A percentile compares a stretch with the other conserved stretches of the same genome.
These are phyloP conservation scores for Notoglanidium macrostoma DNA, from an alignment of 2,797 vertebrate genomes.

Conservation along the genomic window DNA sequence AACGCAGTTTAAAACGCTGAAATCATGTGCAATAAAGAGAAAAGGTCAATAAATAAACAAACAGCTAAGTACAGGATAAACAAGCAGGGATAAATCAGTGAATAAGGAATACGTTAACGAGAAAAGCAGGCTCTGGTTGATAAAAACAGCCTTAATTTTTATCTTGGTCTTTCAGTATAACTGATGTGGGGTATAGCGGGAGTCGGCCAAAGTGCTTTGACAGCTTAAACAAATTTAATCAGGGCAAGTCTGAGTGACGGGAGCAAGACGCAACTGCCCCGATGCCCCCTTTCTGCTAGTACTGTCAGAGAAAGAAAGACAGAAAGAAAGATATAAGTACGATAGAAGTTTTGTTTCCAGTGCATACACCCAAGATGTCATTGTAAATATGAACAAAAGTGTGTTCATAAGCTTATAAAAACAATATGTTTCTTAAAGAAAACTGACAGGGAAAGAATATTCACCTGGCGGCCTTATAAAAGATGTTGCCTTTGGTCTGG, in stretches of 20 bases:
- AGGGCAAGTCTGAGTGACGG: slow-evolving; percentile 73
- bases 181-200: slow-evolving; percentile 47
- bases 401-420: background rate
- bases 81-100: background rate
- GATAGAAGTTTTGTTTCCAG: too few species aligned
- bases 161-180: slow-evolving; percentile 47
- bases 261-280: slow-evolving; percentile 66
- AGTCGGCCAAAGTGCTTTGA: slow-evolving; percentile 67
- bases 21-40: background rate
- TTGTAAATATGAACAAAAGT: background rate
- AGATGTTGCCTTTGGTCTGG: too few species aligned
- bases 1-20: background rate
- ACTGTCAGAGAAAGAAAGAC: background rate
- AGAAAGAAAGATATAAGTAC: background rate
- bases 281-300: slow-evolving; percentile 28
- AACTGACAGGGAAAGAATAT: background rate
- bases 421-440: background rate
- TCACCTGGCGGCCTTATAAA: background rate
- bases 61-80: too few species aligned
- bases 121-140: slow-evolving; percentile 8
- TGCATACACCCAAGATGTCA: background rate
- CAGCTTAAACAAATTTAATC: slow-evolving; percentile 78
- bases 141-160: slow-evolving; percentile 20
- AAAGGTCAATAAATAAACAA: background rate
- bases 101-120: background rate